phyloP scores from a whole-genome alignment of 2,113 vertebrate species.

The Xerus inauris region DNA sequence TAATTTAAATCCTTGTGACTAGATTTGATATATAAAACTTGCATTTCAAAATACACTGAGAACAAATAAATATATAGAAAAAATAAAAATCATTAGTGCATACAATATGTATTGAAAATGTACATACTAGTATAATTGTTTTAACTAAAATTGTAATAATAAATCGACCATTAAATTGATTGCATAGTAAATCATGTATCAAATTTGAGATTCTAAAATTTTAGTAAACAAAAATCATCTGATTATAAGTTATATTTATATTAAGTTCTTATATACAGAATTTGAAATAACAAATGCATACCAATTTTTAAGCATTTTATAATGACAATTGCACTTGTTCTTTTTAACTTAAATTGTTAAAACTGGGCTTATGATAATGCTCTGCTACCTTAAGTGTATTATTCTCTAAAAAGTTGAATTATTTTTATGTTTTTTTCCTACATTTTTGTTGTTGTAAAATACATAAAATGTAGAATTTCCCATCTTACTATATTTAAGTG shows the following conservation, averaged over 20 bases:
- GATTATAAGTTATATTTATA: not conserved
- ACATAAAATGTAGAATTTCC: not conserved
- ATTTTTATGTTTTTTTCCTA: not conserved
- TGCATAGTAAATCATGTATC: not conserved
- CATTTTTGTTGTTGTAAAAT: not conserved
- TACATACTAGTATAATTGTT: not conserved
- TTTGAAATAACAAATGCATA: not conserved
- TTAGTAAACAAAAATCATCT: not conserved
- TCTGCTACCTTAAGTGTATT: not conserved
- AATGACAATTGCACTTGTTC: not conserved
- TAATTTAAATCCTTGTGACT: not conserved
- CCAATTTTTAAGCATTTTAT: not conserved
- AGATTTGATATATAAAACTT: not conserved
- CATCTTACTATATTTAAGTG: not conserved
- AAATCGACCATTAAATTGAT: not conserved
- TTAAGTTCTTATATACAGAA: not conserved
- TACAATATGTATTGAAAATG: not conserved
- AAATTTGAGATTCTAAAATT: not conserved
- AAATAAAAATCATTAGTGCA: not conserved
- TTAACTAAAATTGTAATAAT: not conserved
- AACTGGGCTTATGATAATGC: not conserved
- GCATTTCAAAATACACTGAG: not conserved
- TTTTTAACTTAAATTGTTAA: not conserved
- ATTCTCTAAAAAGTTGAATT: not conserved
- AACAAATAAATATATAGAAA: not conserved